Evolutionary conservation across 1,140 invertebrate species (phyloP), one percentile per base, ranked within the genome.

Genomic region (Camponotus pennsylvanicus): DNA sequence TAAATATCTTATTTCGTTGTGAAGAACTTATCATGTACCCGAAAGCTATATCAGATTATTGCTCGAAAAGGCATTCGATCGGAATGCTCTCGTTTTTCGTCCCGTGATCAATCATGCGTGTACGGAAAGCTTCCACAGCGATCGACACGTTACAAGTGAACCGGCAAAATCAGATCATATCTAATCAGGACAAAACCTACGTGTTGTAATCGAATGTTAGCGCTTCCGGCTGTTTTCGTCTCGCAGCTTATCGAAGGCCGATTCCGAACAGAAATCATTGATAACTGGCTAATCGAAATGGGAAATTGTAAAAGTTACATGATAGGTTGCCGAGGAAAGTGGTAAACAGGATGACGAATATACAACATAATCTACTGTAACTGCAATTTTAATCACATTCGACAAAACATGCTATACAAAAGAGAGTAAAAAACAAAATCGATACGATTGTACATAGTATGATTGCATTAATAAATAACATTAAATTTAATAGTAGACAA

Each of bases 291-390:
- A 76, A 40, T 61, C 21, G n/a, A 18, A 15, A 57, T 37, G 13
- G 15, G n/a, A 61, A 76, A 21, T 76, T 55, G 37, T 59, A 76
- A 75, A 76, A 76, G 73, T 61, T 76, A 76, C 18, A 32, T 76
- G 55, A 40, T 61, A 5, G 5, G 32, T 61, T n/a, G 55, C n/a
- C 1, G 13, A 9, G 37, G 6, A 52, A 52, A 75, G n/a, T 37
- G 34, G n/a, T 37, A 57, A 75, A 75, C 70, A 75, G n/a, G 34
- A 57, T 49, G 18, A 42, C 6, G 27, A 8, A 37, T 76, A 42
- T 55, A 21, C 61, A 55, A 34, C 49, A 49, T 73, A 76, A 76
- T 76, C 32, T 76, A 40, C 55, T 76, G n/a, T 21, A 34, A 52
- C 15, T 52, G 13, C 40, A 61, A n/a, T 76, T 76, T 59, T 76